Evolutionary conservation across 2,888 invertebrate species (phyloP).

Genomic region (Zygothrica quintamaculata): DNA sequence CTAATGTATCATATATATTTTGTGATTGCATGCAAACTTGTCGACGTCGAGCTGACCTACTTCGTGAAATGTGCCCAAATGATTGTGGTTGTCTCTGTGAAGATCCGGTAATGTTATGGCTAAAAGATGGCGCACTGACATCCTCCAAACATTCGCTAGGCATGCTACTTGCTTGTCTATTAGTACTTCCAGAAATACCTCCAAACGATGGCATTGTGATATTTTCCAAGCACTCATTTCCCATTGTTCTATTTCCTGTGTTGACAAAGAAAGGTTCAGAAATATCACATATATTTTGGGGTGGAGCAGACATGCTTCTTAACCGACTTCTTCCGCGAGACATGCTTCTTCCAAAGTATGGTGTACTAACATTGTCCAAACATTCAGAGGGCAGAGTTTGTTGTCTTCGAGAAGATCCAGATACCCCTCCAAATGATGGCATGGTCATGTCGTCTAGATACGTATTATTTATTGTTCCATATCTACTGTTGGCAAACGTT

Average conservation of each 20-base stretch:
- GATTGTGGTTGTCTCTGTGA: too few species aligned
- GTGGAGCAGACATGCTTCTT: too few species aligned
- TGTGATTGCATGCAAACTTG: not conserved
- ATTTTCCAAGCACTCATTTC: not conserved
- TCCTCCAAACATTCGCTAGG: conserved; percentile 3
- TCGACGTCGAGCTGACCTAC: not conserved
- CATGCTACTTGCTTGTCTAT: not conserved
- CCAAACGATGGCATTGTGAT: conserved; percentile 1
- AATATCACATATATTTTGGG: too few species aligned
- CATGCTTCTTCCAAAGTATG: not conserved
- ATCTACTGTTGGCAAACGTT: conserved; percentile 2
- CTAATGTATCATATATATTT: not conserved
- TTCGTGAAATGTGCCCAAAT: not conserved
- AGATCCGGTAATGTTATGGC: too few species aligned
- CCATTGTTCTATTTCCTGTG: not conserved
- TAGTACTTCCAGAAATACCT: not conserved
- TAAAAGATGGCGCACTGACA: not conserved
- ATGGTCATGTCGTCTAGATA: conserved; percentile 32
- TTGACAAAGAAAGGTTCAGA: not conserved
- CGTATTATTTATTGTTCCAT: not conserved
- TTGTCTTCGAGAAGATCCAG: conserved; percentile 16
- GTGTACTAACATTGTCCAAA: too few species aligned
- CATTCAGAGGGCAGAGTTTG: conserved; percentile 24
- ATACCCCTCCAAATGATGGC: conserved; percentile 29
- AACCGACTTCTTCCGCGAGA: not conserved